Evolutionary conservation across 1,140 invertebrate genomes (phyloP), one percentile per base, ranked within the genome.

Genomic region (Cherax quadricarinatus): DNA sequence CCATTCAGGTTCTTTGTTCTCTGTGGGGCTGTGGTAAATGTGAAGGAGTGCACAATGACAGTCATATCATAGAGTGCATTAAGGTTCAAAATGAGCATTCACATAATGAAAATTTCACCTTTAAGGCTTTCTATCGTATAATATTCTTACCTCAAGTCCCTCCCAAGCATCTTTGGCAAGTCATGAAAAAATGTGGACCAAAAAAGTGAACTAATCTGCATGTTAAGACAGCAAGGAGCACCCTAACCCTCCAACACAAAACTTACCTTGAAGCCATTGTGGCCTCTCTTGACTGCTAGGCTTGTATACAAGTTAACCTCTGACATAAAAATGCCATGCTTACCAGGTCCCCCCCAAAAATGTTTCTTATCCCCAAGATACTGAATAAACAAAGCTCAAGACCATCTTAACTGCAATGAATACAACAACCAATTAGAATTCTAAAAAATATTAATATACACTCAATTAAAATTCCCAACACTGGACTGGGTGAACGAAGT

Each of bases 191-290:
- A 91, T 86, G 84, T 86, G 60, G 78, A 48, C 41, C 57, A 87
- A 91, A 91, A 91, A 91, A 91, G 78, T n/a, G 30, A 91, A 86
- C 84, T 91, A 91, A 91, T 91, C 85, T 91, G 90, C 90, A 91
- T 91, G 90, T 91, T 91, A 91, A 86, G 90, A 86, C 57, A 80
- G 86, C 75, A 88, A 88, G 86, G 86, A 88, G 86, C 86, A 48
- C 75, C 60, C 86, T 88, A 79, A 51, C 51, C 73, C 62, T 57
- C 51, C 51, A 87, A 57, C 73, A 78, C 86, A 14, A 60, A 21
- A 24, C 81, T 60, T 30, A 51, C 81, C 81, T 60, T 18, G 21
- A 51, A 83, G 81, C 51, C 51, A 57, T 41, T 51, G 18, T 82
- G 80, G 21, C 48, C 53, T 57, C 30, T 53, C 81, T 57, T 57